Percentiles rank a stretch among this genome's conserved stretches.
Conservation (phyloP, 2,888 invertebrate species). For the Papilio demoleus region DNA sequence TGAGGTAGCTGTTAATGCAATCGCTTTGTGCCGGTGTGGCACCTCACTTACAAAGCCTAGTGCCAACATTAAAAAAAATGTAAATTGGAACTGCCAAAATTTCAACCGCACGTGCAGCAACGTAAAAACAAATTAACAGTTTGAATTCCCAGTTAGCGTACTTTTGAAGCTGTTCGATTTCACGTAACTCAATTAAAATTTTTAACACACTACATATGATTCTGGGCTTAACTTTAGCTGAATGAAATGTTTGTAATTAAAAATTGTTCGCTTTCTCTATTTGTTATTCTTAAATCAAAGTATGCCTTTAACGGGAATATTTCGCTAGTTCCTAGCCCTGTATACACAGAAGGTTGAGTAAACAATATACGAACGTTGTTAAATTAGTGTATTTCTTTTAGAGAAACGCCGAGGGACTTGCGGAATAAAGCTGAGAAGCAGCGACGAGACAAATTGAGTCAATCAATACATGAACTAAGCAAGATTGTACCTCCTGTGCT, state of each 20-base stretch:
- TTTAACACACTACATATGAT: neutral
- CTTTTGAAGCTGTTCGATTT: conserved; percentile 11
- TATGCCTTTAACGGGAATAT: no score
- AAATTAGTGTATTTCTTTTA: conserved; percentile 44
- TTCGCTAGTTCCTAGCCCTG: no score
- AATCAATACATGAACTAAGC: conserved; percentile 91
- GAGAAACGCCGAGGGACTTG: conserved; percentile 84
- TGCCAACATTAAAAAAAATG: neutral
- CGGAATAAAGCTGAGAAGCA: conserved; percentile 95
- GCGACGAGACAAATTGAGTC: conserved; percentile 93
- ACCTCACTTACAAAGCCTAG: neutral
- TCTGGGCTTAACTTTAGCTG: neutral
- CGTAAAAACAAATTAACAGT: neutral
- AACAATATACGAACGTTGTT: no score
- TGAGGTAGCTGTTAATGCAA: neutral
- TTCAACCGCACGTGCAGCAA: neutral
- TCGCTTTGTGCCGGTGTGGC: neutral
- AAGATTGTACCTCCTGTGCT: conserved; percentile 92
- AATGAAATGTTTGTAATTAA: neutral
- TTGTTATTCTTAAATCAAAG: neutral
- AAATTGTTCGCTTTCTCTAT: neutral
- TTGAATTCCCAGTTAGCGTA: neutral
- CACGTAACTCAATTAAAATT: conserved; percentile 13
- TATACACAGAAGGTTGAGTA: no score
- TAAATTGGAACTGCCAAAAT: conserved; percentile 4